A percentile compares a stretch with the other conserved stretches of the same genome.
phyloP scores from a whole-genome alignment of 2,888 invertebrate species.

The Thymelicus lineola region DNA sequence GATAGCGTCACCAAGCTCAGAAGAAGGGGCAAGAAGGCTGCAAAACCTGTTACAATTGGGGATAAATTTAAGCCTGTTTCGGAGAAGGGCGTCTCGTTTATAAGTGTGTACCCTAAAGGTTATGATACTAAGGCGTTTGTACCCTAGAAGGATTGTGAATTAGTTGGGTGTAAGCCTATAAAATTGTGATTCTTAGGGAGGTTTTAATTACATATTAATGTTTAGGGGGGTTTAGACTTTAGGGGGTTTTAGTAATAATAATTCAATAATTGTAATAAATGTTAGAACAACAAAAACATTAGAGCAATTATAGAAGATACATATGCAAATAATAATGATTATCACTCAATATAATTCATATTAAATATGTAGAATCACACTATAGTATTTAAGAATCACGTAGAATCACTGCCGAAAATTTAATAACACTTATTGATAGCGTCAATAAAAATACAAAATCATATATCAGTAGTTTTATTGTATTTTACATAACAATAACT shows the following conservation, averaged over 20 bases:
- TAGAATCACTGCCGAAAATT: too few relatives aligned
- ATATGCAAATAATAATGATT: too few relatives aligned
- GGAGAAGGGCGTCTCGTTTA: slow-evolving; percentile 65
- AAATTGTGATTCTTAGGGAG: not conserved
- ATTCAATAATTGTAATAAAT: too few relatives aligned
- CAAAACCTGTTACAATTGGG: slow-evolving; percentile 73
- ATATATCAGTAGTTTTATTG: not conserved
- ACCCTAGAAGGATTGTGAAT: slow-evolving; percentile 50
- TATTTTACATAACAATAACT: not conserved
- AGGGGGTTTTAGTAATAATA: too few relatives aligned
- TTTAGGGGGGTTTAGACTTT: not conserved
- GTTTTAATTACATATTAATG: not conserved
- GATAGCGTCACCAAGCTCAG: slow-evolving; percentile 51
- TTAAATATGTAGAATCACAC: not conserved
- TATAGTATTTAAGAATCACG: too few relatives aligned
- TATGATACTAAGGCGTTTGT: slow-evolving; percentile 50
- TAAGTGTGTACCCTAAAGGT: slow-evolving; percentile 72
- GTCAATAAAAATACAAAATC: not conserved
- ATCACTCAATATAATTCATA: too few relatives aligned
- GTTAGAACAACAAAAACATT: too few relatives aligned
- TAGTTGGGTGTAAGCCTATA: not conserved
- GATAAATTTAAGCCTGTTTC: slow-evolving; percentile 72
- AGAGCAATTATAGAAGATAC: too few relatives aligned
- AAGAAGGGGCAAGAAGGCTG: slow-evolving; percentile 49
- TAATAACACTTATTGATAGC: too few relatives aligned